Evolutionary conservation across 2,113 vertebrate species (phyloP), one percentile per base, ranked within the genome.

Genomic region (Ochotona princeps): DNA sequence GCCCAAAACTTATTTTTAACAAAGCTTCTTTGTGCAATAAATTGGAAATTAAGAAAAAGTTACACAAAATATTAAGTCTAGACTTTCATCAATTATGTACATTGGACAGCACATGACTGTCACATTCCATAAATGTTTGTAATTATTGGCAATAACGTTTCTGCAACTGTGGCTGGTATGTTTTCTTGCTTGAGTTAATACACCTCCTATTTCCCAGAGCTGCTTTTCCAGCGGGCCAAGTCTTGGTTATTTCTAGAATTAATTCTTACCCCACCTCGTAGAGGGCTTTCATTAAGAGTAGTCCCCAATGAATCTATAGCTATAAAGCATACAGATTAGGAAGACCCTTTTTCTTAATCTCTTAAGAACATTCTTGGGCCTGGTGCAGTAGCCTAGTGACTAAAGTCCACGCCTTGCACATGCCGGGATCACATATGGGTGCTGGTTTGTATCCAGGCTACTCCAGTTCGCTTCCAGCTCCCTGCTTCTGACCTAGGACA

Each of bases 21-120:
- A 81, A 87, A 91, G 35, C 8, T 63, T 32, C 67, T 72, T 5
- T 49, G n/a, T 89, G 3, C 8, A 8, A 76, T 47, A 92, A n/a
- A n/a, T 67, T 85, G 65, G 14, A 94, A 83, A 91, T 90, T 54
- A 87, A 80, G 61, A 57, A 80, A 83, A 76, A 89, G 47, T 25
- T 25, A 35, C 87, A 69, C 4, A 83, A 38, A 84, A 60, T 54
- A 8, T 14, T 54, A 49, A 61, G 21, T 89, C 44, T 70, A 78
- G 4, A 54, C 13, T 86, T 92, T 91, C 47, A 70, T 81, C 69
- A 44, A 82, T 86, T 95, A 57, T 61, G 76, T 63, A 83, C 11
- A 63, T 54, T 30, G 35, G 32, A n/a, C 2, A 4, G 32, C n/a
- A 25, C 14, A 60, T 92, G 89, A 70, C 65, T 78, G 61, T 88